A percentile compares a stretch with the other conserved stretches of the same genome.
Conservation (phyloP, 2,113 vertebrate genomes). For the Tangachromis dhanisi region DNA sequence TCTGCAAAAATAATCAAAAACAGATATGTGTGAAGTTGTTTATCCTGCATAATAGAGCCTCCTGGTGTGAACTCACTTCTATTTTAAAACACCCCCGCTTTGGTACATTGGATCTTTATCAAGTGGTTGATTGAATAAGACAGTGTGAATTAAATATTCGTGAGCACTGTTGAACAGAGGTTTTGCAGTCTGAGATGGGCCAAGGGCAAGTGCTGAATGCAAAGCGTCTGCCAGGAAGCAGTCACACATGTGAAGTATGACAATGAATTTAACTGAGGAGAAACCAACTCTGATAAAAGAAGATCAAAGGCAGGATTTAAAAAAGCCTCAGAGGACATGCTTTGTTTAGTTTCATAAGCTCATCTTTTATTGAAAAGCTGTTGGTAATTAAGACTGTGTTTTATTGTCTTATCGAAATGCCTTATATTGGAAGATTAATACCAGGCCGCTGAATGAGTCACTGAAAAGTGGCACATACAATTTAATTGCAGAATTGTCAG, state of each 20-base stretch:
- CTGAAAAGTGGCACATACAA: neutral
- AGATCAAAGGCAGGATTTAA: conserved; percentile 53
- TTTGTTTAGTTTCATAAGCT: conserved; percentile 57
- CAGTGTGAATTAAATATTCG: conserved; percentile 50
- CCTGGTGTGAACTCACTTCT: neutral
- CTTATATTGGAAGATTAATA: conserved; percentile 37
- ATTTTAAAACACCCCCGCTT: neutral
- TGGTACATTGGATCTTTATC: conserved; percentile 31
- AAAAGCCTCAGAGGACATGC: conserved; percentile 41
- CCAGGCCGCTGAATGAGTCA: neutral
- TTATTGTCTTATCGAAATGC: conserved; percentile 48
- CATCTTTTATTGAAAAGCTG: conserved; percentile 59
- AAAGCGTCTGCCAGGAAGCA: conserved; percentile 35
- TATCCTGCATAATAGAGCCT: neutral
- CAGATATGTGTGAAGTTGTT: conserved; percentile 7
- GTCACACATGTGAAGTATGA: conserved; percentile 49
- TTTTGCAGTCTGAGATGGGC: conserved; percentile 16
- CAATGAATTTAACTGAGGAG: conserved; percentile 33
- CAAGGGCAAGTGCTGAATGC: conserved; percentile 42
- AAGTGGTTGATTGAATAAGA: conserved; percentile 31
- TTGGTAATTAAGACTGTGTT: conserved; percentile 40
- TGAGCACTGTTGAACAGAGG: conserved; percentile 23
- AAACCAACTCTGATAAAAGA: conserved; percentile 24
- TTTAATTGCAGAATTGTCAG: neutral
- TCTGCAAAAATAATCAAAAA: neutral